Evolutionary conservation across 2,113 vertebrate genomes (phyloP), one percentile per base, ranked within the genome.

Genomic region (Sebastes fasciatus): DNA sequence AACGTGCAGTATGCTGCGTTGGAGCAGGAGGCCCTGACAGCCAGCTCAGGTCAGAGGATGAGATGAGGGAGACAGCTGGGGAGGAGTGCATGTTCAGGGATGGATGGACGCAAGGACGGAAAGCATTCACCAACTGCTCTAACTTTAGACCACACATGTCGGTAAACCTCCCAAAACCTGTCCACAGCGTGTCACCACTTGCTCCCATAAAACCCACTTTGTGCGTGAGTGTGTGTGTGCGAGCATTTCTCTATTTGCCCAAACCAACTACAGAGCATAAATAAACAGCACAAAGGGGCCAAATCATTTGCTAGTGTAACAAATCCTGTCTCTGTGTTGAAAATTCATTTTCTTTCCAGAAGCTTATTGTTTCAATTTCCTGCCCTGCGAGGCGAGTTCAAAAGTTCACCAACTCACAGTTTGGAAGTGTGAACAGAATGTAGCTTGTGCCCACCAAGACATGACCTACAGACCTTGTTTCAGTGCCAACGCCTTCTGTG

Each of bases 131-230:
- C 74, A 85, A 88, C 84, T 57, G 85, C 45, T 73, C 93, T 93
- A 94, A 94, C 91, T 93, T 93, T 94, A 94, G 93, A 93, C 87
- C 89, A 85, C 92, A 93, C 91, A 92, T 94, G 93, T 93, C 55
- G 86, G 62, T 84, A 83, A 93, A 88, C 64, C 87, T 91, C 86
- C 80, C 57, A 67, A 91, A 94, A 93, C 91, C 92, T 94, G 91
- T 93, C 91, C 86, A 76, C 86, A 74, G 79, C 81, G 77, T 93
- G 91, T 94, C 93, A 93, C 78, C 90, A 91, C 93, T 89, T 87
- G 92, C 82, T 77, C 83, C 84, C 81, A 87, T 88, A 91, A 85
- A 78, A 77, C 8, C 80, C 87, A 66, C 58, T 77, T 63, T 80
- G 60, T 84, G 17, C 40, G 66, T n/a, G 40, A 16, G 42, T 61